Conservation (phyloP, 2,888 invertebrate species). For the Mystacides longicornis region DNA sequence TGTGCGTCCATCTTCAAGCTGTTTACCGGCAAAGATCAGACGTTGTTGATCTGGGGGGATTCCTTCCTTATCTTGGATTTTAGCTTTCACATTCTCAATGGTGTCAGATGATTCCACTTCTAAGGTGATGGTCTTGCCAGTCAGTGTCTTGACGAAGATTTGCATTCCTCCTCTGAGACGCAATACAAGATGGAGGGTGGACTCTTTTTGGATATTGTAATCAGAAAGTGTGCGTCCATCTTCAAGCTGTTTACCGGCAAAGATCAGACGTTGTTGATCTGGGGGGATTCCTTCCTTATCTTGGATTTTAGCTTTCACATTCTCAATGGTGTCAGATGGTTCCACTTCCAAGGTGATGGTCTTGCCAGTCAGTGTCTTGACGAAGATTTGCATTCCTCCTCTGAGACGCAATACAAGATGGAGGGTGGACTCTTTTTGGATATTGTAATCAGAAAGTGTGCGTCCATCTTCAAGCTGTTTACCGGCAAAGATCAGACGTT, state of each 20-base stretch:
- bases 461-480: conserved; percentile 91
- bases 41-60: conserved; percentile 51
- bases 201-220: conserved; percentile 93
- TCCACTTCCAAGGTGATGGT: conserved; percentile 40
- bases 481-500: conserved; percentile 87
- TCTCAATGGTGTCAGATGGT: conserved; percentile 54
- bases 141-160: conserved; percentile 53
- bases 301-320: conserved; percentile 52
- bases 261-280: conserved; percentile 84
- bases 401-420: conserved; percentile 47
- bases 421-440: conserved; percentile 53
- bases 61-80: conserved; percentile 48
- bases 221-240: conserved; percentile 90
- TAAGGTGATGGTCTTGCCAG: conserved; percentile 50
- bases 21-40: conserved; percentile 50
- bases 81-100: conserved; percentile 51
- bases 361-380: conserved; percentile 41
- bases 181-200: conserved; percentile 81
- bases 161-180: conserved; percentile 85
- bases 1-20: conserved; percentile 50
- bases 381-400: conserved; percentile 59
- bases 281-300: conserved; percentile 56
- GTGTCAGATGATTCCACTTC: conserved; percentile 52
- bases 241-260: conserved; percentile 92
- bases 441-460: conserved; percentile 60